These are phyloP conservation scores for Dasypolia templi DNA, from an alignment of 2,888 invertebrate species.

Conservation along the genomic window DNA sequence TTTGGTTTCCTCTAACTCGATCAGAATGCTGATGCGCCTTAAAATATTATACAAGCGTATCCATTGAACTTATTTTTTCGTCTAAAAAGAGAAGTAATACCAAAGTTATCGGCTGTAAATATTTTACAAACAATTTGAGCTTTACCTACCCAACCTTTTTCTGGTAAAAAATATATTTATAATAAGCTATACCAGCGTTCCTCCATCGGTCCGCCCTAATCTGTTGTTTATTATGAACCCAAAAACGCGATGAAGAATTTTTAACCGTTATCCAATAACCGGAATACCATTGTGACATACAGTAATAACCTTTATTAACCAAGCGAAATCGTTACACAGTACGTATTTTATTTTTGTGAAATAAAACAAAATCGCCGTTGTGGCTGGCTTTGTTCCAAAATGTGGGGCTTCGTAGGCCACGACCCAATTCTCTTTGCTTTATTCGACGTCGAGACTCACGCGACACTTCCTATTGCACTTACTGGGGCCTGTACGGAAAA, in stretches of 20 bases:
- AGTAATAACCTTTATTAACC: constrained; percentile 69
- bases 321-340: constrained; percentile 77
- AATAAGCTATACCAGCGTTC: constrained; percentile 38
- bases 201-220: constrained; percentile 55
- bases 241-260: constrained; percentile 63
- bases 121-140: constrained; percentile 55
- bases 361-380: constrained; percentile 83
- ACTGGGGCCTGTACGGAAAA: constrained; percentile 73
- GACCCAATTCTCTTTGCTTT: constrained; percentile 87
- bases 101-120: constrained; percentile 34
- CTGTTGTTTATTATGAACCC: constrained; percentile 65
- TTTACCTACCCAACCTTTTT: constrained; percentile 42
- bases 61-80: constrained; percentile 2
- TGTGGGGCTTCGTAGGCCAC: constrained; percentile 77
- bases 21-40: constrained; percentile 12
- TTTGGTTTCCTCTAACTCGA: background rate
- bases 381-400: constrained; percentile 86
- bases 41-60: constrained; percentile 3
- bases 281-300: constrained; percentile 61
- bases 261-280: constrained; percentile 66
- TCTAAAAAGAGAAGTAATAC: constrained; percentile 21
- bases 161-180: constrained; percentile 56
- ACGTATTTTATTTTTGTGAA: constrained; percentile 79
- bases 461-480: constrained; percentile 86
- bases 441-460: constrained; percentile 80